A percentile compares a stretch with the other conserved stretches of the same genome.
Conservation (phyloP, 2,113 vertebrate genomes). For the Mixornis gularis region DNA sequence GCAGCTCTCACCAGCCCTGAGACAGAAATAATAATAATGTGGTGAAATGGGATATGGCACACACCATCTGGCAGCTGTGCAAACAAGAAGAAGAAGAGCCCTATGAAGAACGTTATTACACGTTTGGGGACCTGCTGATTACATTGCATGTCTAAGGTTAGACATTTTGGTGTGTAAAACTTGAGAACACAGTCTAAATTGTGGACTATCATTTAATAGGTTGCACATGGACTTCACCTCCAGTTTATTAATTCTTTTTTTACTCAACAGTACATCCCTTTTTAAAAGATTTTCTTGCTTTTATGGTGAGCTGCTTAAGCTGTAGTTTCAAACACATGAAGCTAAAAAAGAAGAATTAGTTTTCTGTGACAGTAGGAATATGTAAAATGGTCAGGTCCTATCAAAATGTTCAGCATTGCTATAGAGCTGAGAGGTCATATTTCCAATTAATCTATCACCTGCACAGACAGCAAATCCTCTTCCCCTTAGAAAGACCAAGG, state of each 20-base stretch:
- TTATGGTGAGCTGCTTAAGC: conserved; percentile 5
- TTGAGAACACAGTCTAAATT: conserved; percentile 39
- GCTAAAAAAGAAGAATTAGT: neutral
- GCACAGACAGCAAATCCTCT: neutral
- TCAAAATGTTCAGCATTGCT: neutral
- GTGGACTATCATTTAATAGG: conserved; percentile 51
- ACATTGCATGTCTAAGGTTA: conserved; percentile 49
- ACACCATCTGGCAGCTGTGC: conserved; percentile 73
- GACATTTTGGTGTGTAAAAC: conserved; percentile 51
- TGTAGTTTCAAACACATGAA: conserved; percentile 28
- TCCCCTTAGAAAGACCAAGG: neutral
- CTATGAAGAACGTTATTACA: conserved; percentile 54
- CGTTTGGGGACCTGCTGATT: conserved; percentile 69
- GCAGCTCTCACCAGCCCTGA: conserved; percentile 55
- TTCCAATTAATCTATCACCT: neutral
- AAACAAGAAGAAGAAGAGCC: conserved; percentile 69
- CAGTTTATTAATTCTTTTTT: conserved; percentile 48
- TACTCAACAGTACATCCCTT: conserved; percentile 1
- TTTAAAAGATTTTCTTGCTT: neutral
- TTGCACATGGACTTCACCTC: conserved; percentile 46
- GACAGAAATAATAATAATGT: conserved; percentile 59
- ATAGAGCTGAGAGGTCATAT: neutral
- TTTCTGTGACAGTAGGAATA: neutral
- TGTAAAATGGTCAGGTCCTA: neutral
- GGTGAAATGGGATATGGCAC: conserved; percentile 64